phyloP scores from a whole-genome alignment of 2,113 vertebrate species.

The Callipepla squamata region DNA sequence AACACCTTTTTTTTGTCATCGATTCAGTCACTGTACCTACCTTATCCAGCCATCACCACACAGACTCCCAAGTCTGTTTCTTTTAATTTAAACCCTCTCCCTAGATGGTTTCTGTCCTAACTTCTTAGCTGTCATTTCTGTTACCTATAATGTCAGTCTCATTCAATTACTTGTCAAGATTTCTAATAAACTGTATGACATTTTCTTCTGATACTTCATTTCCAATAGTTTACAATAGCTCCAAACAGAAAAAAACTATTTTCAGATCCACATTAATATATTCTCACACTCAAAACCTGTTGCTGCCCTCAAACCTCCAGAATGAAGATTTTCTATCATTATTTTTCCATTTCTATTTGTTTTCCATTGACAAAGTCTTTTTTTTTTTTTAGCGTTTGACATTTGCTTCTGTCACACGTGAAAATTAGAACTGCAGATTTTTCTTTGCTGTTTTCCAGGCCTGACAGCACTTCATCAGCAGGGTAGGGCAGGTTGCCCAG shows the following conservation, averaged over 20 bases:
- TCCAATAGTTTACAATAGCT: background rate
- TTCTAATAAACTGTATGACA: background rate
- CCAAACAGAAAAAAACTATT: background rate
- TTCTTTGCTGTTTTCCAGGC: background rate
- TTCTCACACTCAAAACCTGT: background rate
- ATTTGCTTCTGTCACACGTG: background rate
- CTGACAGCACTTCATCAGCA: background rate
- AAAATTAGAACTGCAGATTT: background rate
- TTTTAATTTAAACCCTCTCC: background rate
- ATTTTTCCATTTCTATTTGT: background rate
- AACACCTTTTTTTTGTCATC: background rate
- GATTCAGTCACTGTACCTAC: background rate
- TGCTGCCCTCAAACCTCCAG: background rate
- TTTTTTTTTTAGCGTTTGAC: background rate
- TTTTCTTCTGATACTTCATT: background rate
- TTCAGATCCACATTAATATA: background rate
- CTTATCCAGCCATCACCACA: background rate
- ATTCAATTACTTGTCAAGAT: background rate
- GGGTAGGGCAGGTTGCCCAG: background rate
- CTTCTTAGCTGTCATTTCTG: background rate
- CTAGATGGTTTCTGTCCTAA: background rate
- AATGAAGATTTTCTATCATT: background rate
- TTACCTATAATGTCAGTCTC: background rate
- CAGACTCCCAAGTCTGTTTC: background rate
- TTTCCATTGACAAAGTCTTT: background rate